Base-by-base conservation (phyloP, 1,140 invertebrate species). In the Periplaneta americana region DNA sequence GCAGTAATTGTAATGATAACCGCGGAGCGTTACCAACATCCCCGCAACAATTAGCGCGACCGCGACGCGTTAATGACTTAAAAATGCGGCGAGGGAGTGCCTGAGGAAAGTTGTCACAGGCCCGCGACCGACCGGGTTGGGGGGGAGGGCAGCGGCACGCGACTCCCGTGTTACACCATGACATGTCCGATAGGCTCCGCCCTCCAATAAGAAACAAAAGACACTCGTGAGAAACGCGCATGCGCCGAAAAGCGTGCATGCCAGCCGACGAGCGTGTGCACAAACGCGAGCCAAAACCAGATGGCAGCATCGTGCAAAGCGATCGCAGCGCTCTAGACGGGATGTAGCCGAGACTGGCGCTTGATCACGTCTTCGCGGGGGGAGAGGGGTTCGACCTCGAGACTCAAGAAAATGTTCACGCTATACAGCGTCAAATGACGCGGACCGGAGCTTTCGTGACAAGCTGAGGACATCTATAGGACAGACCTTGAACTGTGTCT, bases 141-240 rank as follows among this genome's bases (percentile, higher is more conserved):
- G 15, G 15, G 48, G 15, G 48, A 57, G 48, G 48, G 17, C 1
- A 18, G 31, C 32, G 78, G 78, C 78, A 79, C 78, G 78, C 78
- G 78, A 39, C 78, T 79, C n/a, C 78, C 78, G 78, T 79, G 79
- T 74, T 80, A 74, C 79, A 28, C 34, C 10, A n/a, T n/a, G n/a
- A 1, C 79, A 48, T 80, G 79, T 37, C 79, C 32, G 48, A 66
- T 8, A n/a, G 48, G 48, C 48, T 66, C 48, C 48, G 48, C 48
- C 48, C 48, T n/a, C 48, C 8, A 66, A 28, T n/a, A 28, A 28
- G 28, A 66, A 66, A 66, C 6, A 66, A 0, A 28, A 28, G 8
- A 66, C 15, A 6, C 13, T 66, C 48, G 48, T 66, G 48, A 66
- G 48, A 66, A 66, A 36, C 77, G 77, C 77, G 77, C 77, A 48